These are phyloP conservation scores for Pachliopta kotzebuea DNA, from an alignment of 2,888 invertebrate genomes.

Conservation along the genomic window DNA sequence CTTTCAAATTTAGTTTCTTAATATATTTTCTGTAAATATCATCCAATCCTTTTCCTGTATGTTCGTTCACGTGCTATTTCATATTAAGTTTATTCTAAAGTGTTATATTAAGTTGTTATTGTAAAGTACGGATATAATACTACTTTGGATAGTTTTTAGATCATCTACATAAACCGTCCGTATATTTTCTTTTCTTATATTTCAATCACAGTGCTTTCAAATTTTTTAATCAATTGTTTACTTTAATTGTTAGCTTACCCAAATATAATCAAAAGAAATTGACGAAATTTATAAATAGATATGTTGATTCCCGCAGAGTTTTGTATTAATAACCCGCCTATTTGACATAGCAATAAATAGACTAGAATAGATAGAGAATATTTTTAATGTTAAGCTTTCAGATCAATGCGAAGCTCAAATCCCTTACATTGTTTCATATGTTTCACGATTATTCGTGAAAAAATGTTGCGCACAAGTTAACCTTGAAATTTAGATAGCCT, in stretches of 20 bases:
- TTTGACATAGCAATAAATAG: constrained; percentile 80
- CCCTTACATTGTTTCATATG: constrained; percentile 31
- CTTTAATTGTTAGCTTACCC: constrained; percentile 31
- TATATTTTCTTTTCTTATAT: constrained; percentile 9
- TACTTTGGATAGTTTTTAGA: constrained; percentile 8
- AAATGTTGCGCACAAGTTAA: constrained; percentile 53
- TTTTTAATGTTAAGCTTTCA: constrained; percentile 66
- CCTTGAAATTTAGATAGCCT: constrained; percentile 14
- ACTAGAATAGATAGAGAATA: constrained; percentile 73
- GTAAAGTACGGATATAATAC: constrained; percentile 11
- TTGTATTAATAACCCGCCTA: constrained; percentile 76
- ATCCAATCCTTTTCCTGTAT: not conserved
- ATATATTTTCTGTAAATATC: not conserved
- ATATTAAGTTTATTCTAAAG: not conserved
- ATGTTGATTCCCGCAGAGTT: constrained; percentile 61
- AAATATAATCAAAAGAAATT: constrained; percentile 32
- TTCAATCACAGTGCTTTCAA: not conserved
- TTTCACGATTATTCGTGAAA: constrained; percentile 30
- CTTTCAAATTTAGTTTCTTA: not conserved
- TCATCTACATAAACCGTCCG: constrained; percentile 29
- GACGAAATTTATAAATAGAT: constrained; percentile 49
- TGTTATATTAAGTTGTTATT: not conserved
- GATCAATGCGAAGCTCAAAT: constrained; percentile 51
- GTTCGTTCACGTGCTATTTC: not conserved
- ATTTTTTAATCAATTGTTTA: constrained; percentile 27